Evolutionary conservation across 1,140 invertebrate genomes (phyloP).

Genomic region (Bacillus rossius): DNA sequence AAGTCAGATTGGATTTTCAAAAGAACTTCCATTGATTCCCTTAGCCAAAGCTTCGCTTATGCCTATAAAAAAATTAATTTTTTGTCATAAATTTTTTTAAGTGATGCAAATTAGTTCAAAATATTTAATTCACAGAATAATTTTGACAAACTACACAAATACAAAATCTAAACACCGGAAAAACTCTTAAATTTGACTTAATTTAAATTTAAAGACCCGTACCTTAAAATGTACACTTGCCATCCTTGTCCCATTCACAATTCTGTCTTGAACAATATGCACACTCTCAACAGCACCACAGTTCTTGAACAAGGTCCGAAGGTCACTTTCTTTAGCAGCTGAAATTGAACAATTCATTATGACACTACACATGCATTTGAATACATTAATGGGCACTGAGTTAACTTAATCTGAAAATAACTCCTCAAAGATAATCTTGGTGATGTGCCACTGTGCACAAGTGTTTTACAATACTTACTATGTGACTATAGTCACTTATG

Average conservation of each 20-base stretch:
- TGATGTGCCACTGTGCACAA: background rate
- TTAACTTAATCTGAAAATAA: background rate
- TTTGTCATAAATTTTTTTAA: too few relatives aligned
- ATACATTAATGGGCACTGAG: background rate
- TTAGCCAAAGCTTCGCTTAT: too few relatives aligned
- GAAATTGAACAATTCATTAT: constrained; percentile 22
- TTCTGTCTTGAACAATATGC: constrained; percentile 63
- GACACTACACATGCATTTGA: background rate
- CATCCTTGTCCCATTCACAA: constrained; percentile 65
- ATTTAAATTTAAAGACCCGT: constrained; percentile 4
- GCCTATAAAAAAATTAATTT: too few relatives aligned
- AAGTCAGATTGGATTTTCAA: too few relatives aligned
- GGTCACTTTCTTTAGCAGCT: constrained; percentile 61
- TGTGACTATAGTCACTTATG: too few relatives aligned
- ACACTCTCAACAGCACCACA: constrained; percentile 69
- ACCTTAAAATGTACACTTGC: constrained; percentile 49
- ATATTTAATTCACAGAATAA: too few relatives aligned
- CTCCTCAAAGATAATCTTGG: background rate
- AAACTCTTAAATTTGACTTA: background rate
- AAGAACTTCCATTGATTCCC: too few relatives aligned
- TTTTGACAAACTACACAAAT: background rate
- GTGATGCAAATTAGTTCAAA: too few relatives aligned
- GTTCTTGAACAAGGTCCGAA: constrained; percentile 61
- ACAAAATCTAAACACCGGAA: background rate
- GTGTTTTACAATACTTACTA: background rate